These are phyloP conservation scores for Parauchenoglanis punctatus DNA, from an alignment of 2,797 vertebrate species.

Conservation along the genomic window DNA sequence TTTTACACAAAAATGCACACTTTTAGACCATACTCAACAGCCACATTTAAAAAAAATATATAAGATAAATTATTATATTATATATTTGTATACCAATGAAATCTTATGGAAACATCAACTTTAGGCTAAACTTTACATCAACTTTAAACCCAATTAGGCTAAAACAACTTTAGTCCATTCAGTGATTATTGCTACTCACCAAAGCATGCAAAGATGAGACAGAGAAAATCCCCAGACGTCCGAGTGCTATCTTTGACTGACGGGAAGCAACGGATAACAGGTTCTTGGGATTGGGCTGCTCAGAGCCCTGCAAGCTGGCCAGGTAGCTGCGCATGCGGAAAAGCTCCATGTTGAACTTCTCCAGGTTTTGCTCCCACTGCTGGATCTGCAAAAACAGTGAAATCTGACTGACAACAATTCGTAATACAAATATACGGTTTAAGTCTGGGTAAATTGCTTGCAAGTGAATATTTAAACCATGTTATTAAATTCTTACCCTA, in stretches of 20 bases:
- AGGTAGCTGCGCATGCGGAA: conserved; percentile 90
- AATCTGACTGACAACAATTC: background rate
- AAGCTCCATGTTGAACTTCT: conserved; percentile 91
- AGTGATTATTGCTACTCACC: conserved; percentile 71
- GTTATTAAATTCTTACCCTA: background rate
- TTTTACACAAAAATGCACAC: conserved; percentile 1
- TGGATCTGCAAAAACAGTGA: conserved; percentile 77
- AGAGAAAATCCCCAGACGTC: conserved; percentile 88
- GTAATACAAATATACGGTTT: background rate
- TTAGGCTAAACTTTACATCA: background rate
- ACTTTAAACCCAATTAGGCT: background rate
- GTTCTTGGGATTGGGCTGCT: conserved; percentile 91
- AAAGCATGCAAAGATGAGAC: conserved; percentile 93
- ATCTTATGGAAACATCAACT: background rate
- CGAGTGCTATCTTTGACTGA: conserved; percentile 85
- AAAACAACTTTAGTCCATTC: background rate
- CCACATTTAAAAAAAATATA: background rate
- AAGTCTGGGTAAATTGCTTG: background rate
- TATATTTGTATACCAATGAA: background rate
- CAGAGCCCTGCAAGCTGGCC: conserved; percentile 90
- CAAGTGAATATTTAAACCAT: background rate
- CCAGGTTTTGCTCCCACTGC: conserved; percentile 96
- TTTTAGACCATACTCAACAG: conserved; percentile 4
- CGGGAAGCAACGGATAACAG: conserved; percentile 87
- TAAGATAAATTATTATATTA: background rate